These are phyloP conservation scores for Valencia hispanica DNA, from an alignment of 2,797 vertebrate species.

Conservation along the genomic window DNA sequence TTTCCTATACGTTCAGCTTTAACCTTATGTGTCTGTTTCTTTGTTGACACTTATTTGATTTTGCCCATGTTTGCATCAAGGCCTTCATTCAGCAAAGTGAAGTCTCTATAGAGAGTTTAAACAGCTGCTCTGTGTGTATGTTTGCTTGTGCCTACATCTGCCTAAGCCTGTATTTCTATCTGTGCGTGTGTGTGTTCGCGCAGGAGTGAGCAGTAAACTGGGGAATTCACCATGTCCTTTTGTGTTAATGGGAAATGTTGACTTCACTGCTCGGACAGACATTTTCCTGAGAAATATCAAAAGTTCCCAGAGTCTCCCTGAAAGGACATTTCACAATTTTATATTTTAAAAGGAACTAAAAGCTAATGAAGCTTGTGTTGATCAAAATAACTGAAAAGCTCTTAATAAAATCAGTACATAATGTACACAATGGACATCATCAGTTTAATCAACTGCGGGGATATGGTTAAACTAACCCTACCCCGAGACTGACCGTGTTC, in stretches of 20 bases:
- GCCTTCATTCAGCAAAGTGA: constrained; percentile 39
- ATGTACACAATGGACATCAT: not conserved
- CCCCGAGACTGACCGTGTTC: not conserved
- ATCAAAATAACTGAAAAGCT: not conserved
- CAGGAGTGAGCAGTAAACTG: constrained; percentile 45
- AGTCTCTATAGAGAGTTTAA: constrained; percentile 59
- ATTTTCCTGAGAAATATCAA: constrained; percentile 51
- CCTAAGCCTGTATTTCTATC: constrained; percentile 35
- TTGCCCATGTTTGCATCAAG: constrained; percentile 32
- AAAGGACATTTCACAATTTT: constrained; percentile 1
- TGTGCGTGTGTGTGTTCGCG: not conserved
- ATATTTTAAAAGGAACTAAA: not conserved
- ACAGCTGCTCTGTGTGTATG: constrained; percentile 69
- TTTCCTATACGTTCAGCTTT: not conserved
- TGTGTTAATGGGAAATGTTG: constrained; percentile 62
- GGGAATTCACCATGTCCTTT: constrained; percentile 66
- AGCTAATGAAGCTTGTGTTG: no score
- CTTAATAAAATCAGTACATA: no score
- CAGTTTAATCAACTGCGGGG: not conserved
- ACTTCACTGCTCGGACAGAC: constrained; percentile 60
- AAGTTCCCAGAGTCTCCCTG: constrained; percentile 2
- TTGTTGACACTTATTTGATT: constrained; percentile 41
- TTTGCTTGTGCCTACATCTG: constrained; percentile 53
- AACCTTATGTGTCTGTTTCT: constrained; percentile 15
- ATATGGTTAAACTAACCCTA: not conserved